Conservation (phyloP, 2,113 vertebrate genomes). For the Eurystomus gularis region DNA sequence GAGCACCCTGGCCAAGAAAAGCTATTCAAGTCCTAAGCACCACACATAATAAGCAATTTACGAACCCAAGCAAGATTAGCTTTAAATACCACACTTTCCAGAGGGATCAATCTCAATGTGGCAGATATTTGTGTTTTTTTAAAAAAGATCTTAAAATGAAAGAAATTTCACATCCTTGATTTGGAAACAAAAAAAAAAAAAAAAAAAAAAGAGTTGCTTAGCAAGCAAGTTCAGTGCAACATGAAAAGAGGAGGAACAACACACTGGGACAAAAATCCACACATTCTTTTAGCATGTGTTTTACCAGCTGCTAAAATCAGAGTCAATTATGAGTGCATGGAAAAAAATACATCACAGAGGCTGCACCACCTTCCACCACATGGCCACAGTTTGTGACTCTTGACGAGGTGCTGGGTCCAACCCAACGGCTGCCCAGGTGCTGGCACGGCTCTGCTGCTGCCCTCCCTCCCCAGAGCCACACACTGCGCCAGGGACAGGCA, state of each 20-base stretch:
- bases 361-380: background rate
- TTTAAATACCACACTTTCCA: conserved; percentile 29
- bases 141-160: background rate
- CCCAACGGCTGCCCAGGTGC: fast-evolving
- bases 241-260: background rate
- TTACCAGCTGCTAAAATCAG: background rate
- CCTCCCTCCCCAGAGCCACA: background rate
- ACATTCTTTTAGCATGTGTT: background rate
- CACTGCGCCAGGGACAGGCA: fast-evolving
- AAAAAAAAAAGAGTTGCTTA: background rate
- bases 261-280: background rate
- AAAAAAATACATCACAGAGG: background rate
- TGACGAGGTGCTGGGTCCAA: fast-evolving
- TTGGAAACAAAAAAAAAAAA: background rate
- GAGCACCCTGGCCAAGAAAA: conserved; percentile 39
- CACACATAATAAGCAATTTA: conserved; percentile 43
- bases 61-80: conserved; percentile 26
- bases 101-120: background rate
- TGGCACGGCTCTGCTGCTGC: background rate
- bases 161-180: background rate
- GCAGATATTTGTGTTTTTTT: background rate
- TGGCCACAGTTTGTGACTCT: fast-evolving
- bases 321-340: background rate
- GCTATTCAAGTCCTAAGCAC: conserved; percentile 15
- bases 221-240: background rate